Conservation (phyloP, 2,113 vertebrate species). For the Prionailurus bengalensis region DNA sequence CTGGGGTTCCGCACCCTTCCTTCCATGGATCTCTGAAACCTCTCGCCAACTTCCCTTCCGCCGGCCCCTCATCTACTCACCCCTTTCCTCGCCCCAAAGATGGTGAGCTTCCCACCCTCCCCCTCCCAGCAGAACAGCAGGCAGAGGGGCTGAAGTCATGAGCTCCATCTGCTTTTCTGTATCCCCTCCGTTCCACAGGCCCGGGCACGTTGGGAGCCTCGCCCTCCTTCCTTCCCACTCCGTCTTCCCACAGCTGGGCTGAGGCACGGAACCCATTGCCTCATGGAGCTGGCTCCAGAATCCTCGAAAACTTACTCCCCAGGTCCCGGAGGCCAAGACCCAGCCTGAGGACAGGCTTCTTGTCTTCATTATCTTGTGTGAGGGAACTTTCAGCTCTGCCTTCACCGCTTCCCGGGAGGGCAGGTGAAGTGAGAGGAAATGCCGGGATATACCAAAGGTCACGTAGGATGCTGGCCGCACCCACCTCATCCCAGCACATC, state of each 20-base stretch:
- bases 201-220: neutral
- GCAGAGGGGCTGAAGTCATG: neutral
- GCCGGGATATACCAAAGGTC: neutral
- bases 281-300: slow-evolving; percentile 58
- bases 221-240: slow-evolving; percentile 37
- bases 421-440: neutral
- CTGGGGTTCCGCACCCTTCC: neutral
- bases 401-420: neutral
- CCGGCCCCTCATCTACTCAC: neutral
- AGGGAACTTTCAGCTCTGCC: neutral
- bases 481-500: neutral
- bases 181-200: neutral
- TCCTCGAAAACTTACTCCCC: slow-evolving; percentile 57
- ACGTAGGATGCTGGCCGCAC: neutral
- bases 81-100: neutral
- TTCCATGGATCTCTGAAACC: neutral
- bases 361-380: neutral
- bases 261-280: slow-evolving; percentile 52
- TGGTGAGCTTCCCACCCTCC: neutral
- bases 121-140: neutral
- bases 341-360: neutral
- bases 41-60: neutral
- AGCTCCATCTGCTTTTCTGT: neutral
- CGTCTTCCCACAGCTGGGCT: slow-evolving; percentile 68
- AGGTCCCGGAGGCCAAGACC: neutral